Conservation (phyloP, 2,113 vertebrate species). For the Nettapus auritus region DNA sequence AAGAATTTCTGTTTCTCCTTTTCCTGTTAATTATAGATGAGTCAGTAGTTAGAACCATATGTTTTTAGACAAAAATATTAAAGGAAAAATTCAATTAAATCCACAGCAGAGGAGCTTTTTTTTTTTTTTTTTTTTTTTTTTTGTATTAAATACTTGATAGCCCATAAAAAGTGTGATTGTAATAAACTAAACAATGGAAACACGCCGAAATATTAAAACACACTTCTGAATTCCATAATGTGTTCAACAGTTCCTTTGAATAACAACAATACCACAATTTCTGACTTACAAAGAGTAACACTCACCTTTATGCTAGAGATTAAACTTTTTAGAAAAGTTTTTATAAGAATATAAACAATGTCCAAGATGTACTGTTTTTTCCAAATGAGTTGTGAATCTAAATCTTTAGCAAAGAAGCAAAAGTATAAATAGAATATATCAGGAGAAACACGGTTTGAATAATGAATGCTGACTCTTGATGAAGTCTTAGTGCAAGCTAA, state of each 20-base stretch:
- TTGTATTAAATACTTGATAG: background rate
- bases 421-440: slow-evolving; percentile 23
- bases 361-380: slow-evolving; percentile 13
- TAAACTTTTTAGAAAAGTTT: slow-evolving; percentile 12
- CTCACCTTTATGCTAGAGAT: background rate
- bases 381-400: background rate
- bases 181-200: background rate
- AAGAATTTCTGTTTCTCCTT: background rate
- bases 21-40: background rate
- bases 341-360: background rate
- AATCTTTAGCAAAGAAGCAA: slow-evolving; percentile 35
- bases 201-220: background rate
- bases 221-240: background rate
- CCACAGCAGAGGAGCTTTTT: background rate
- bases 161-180: background rate
- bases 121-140: background rate
- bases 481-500: slow-evolving; percentile 47
- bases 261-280: background rate
- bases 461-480: slow-evolving; percentile 23
- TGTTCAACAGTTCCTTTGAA: background rate
- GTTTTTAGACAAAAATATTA: background rate
- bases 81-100: background rate
- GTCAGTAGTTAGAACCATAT: background rate
- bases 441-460: slow-evolving; percentile 41
- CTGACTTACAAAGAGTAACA: background rate